Conservation (phyloP, 1,140 invertebrate species). For the Oreohelix idahoensis region DNA sequence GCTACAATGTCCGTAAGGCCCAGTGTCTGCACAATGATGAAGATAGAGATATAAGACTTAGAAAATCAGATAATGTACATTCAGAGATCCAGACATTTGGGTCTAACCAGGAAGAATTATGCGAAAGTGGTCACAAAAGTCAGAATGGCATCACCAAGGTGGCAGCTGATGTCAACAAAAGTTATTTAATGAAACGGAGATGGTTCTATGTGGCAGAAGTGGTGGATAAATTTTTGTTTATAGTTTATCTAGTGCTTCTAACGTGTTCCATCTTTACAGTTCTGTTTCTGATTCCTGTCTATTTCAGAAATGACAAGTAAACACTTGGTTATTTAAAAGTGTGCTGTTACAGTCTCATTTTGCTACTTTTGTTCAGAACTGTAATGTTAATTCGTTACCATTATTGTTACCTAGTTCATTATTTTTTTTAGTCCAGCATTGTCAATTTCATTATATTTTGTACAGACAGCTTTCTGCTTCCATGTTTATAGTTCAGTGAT, state of each 20-base stretch:
- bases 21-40: background rate
- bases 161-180: background rate
- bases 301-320: slow-evolving; percentile 25
- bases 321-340: no score
- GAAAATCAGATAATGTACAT: background rate
- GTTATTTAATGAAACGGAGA: slow-evolving; percentile 44
- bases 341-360: no score
- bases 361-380: no score
- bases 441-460: no score
- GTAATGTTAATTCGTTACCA: no score
- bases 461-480: no score
- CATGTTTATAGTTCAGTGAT: no score
- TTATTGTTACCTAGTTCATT: no score
- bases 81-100: background rate
- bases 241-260: slow-evolving; percentile 59
- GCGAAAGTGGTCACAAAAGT: no score
- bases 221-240: slow-evolving; percentile 58
- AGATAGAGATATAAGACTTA: background rate
- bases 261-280: slow-evolving; percentile 57
- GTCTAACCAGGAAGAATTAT: background rate
- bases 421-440: no score
- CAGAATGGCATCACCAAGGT: background rate
- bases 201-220: slow-evolving; percentile 67
- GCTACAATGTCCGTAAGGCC: background rate
- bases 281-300: slow-evolving; percentile 59